Evolutionary conservation across 2,888 invertebrate genomes (phyloP), one percentile per base, ranked within the genome.

Genomic region (Pinctada fucata): DNA sequence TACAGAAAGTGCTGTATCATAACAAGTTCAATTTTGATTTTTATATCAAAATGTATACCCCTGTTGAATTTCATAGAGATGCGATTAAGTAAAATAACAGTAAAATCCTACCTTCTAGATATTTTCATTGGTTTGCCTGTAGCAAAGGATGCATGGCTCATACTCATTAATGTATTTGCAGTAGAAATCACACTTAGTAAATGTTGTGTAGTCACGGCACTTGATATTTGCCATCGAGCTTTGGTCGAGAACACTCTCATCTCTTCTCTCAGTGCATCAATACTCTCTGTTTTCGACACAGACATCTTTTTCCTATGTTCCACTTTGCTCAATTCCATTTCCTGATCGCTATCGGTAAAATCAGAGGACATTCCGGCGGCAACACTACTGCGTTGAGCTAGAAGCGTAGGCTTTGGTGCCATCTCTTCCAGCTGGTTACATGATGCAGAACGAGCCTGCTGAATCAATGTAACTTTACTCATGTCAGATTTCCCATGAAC

Each of bases 181-280:
- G 99, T 94, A 0, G 99, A 96, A 75, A 99, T 97, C 82, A 99
- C 96, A 75, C 98, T 96, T 84, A 99, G 94, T 82, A 99, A 94
- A 93, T 99, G 99, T 93, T 98, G 97, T 16, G 98, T 99, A 1
- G 99, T 99, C 50, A 99, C 93, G 0, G 97, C 97, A 1, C 97
- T 97, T 86, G 97, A 98, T 72, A 99, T 94, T 93, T 98, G 97
- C 99, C 99, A 99, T 92, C 99, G 98, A 0, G 97, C 95, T 80
- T 95, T 95, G 1, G 96, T 96, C 0, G 97, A 85, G 79, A 88
- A 89, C 52, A 85, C 73, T 64, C 71, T 76, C 68, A 83, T 86
- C 73, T 86, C 88, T n/a, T 81, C 69, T 63, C 81, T 74, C 1
- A 84, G 69, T 1, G 72, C 67, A 5, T 73, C 79, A 2, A 76